Percentiles rank a stretch among this genome's conserved stretches.
phyloP scores from a whole-genome alignment of 2,888 invertebrate species.

The Onthophagus sagittarius region DNA sequence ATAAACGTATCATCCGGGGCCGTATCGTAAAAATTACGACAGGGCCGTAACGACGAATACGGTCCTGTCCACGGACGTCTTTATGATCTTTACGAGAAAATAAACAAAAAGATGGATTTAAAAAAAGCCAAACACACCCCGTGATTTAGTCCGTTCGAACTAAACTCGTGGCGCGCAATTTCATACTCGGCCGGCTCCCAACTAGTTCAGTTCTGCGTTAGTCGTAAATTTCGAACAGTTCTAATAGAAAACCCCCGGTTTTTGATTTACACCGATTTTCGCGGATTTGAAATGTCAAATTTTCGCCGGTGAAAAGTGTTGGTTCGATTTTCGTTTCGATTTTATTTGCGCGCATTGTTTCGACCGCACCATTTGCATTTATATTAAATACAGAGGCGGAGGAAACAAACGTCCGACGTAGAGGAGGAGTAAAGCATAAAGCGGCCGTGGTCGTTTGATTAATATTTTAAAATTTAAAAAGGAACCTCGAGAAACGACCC shows the following conservation, averaged over 20 bases:
- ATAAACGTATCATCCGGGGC: neutral
- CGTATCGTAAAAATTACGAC: neutral
- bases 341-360: constrained; percentile 3
- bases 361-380: constrained; percentile 11
- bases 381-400: constrained; percentile 1
- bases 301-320: neutral
- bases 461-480: neutral
- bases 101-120: too few relatives aligned
- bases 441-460: neutral
- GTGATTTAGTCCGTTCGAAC: neutral
- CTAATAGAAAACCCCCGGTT: neutral
- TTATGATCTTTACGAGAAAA: neutral
- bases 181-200: neutral
- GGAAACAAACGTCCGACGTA: neutral
- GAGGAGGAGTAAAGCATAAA: neutral
- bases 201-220: neutral
- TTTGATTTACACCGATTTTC: neutral
- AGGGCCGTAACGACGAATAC: neutral
- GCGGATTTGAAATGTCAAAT: neutral
- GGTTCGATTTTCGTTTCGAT: neutral
- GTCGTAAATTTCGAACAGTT: neutral
- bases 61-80: neutral
- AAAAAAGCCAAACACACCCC: neutral
- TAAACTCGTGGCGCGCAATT: neutral
- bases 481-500: neutral